Conservation (phyloP, 92 coral and sea anemone species). For the Plumapathes pennacea region DNA sequence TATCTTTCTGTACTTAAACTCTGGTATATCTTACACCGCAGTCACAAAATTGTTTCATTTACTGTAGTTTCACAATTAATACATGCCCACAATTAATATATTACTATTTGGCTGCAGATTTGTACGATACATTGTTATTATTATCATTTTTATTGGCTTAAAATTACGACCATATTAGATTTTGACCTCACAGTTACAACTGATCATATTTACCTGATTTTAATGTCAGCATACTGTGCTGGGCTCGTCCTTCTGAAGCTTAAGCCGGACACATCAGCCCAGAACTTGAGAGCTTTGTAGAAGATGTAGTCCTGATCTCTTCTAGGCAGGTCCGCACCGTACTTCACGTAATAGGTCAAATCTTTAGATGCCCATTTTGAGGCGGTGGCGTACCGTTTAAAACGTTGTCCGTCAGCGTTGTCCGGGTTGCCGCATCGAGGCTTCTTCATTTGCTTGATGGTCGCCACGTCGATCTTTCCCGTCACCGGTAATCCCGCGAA, state of each 20-base stretch:
- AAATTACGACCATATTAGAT: too few relatives aligned
- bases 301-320: slow-evolving; percentile 46
- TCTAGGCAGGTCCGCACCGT: slow-evolving; percentile 47
- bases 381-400: slow-evolving; percentile 7
- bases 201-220: slow-evolving; percentile 54
- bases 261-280: slow-evolving; percentile 71
- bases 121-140: too few relatives aligned
- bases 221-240: slow-evolving; percentile 52
- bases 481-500: slow-evolving; percentile 71
- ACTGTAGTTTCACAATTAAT: too few relatives aligned
- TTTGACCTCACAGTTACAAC: too few relatives aligned
- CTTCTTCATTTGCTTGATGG: slow-evolving; percentile 51
- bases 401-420: slow-evolving; percentile 36
- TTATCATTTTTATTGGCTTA: too few relatives aligned
- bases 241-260: slow-evolving; percentile 37
- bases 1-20: too few relatives aligned
- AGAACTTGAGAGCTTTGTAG: slow-evolving; percentile 55
- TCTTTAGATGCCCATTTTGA: slow-evolving; percentile 41
- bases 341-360: slow-evolving; percentile 50
- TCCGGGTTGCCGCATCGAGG: slow-evolving; percentile 81
- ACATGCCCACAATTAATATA: too few relatives aligned
- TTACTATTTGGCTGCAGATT: too few relatives aligned
- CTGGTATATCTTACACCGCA: too few relatives aligned
- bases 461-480: slow-evolving; percentile 59
- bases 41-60: too few relatives aligned